Conservation (phyloP, 2,888 invertebrate genomes). For the Lasioglossum pauxillum region DNA sequence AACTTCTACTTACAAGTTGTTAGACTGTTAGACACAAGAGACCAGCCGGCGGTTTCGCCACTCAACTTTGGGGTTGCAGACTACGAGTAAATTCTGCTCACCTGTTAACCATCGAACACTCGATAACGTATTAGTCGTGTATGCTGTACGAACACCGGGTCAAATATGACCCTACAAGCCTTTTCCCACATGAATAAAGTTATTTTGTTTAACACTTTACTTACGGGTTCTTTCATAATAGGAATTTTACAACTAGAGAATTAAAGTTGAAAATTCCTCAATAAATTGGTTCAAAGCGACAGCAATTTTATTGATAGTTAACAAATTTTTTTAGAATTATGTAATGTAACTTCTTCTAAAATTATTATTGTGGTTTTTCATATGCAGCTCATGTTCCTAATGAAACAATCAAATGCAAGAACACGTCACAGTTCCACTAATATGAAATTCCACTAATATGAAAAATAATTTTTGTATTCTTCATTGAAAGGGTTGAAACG, state of each 20-base stretch:
- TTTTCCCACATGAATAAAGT: neutral
- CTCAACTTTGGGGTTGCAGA: slow-evolving; percentile 54
- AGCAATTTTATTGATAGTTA: neutral
- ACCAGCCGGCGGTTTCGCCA: slow-evolving; percentile 58
- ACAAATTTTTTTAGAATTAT: neutral
- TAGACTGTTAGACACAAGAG: slow-evolving; percentile 56
- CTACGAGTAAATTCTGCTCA: slow-evolving; percentile 63
- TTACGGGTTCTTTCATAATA: neutral
- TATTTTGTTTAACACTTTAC: neutral
- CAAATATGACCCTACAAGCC: neutral
- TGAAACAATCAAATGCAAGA: too few relatives aligned
- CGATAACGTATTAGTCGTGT: neutral
- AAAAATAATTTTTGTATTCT: too few relatives aligned
- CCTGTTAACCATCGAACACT: slow-evolving; percentile 40
- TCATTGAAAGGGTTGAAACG: neutral
- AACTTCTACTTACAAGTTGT: slow-evolving; percentile 58
- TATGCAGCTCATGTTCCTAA: too few relatives aligned
- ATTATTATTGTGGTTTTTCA: too few relatives aligned
- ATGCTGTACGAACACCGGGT: neutral
- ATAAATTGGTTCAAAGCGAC: neutral
- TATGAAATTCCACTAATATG: too few relatives aligned
- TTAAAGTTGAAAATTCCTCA: neutral
- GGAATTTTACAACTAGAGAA: neutral
- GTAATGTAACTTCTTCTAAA: neutral
- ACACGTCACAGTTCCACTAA: too few relatives aligned